Percentiles rank a stretch among this genome's conserved stretches.
These are phyloP conservation scores for Lethenteron camtschaticum DNA, from an alignment of 2,113 vertebrate species.

Conservation along the genomic window DNA sequence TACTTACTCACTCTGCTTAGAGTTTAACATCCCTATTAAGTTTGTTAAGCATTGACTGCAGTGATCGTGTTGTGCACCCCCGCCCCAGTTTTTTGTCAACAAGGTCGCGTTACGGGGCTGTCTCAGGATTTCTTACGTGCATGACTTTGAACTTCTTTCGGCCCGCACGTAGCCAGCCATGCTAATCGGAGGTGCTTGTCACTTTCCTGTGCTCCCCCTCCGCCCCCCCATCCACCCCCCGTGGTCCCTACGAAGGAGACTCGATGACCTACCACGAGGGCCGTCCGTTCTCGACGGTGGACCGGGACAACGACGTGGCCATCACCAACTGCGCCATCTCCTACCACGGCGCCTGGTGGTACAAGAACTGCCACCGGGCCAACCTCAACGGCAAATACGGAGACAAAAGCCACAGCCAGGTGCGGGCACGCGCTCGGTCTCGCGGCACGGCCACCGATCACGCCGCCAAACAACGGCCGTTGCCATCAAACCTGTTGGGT, in stretches of 20 bases:
- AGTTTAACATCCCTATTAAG: too few relatives aligned
- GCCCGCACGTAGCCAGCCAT: background rate
- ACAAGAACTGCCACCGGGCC: constrained; percentile 92
- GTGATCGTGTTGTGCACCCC: background rate
- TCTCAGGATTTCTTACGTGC: background rate
- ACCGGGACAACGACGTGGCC: constrained; percentile 80
- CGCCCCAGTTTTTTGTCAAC: background rate
- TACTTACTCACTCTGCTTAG: too few relatives aligned
- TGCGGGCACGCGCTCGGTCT: constrained; percentile 13
- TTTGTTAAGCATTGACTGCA: too few relatives aligned
- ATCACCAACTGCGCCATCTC: constrained; percentile 95
- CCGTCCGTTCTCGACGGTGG: constrained; percentile 70
- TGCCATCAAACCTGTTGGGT: background rate
- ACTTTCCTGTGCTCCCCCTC: background rate
- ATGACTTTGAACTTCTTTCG: background rate
- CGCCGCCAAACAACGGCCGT: background rate
- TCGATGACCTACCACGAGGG: constrained; percentile 89
- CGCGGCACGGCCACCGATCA: background rate
- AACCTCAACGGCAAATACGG: constrained; percentile 90
- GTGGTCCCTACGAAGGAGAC: constrained; percentile 38
- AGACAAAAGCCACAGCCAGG: constrained; percentile 88
- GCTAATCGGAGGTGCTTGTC: background rate
- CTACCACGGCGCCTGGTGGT: constrained; percentile 97
- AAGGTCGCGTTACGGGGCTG: background rate
- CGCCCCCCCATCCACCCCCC: background rate